Base-by-base conservation (phyloP, 2,113 vertebrate species). In the Chlorodrepanis virens region DNA sequence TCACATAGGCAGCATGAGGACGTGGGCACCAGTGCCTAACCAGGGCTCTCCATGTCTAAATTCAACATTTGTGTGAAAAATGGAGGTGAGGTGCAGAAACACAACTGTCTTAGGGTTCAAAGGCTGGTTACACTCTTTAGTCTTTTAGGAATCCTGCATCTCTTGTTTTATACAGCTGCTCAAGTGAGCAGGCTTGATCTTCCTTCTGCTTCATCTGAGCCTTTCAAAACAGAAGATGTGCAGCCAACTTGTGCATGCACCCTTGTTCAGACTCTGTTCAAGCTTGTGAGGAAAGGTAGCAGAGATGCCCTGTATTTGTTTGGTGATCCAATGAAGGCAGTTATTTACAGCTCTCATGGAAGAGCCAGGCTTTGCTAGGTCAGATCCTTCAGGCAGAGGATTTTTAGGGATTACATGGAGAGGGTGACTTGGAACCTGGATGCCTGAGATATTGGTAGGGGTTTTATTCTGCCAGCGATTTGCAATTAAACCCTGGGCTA, bases 221-320 rank as follows among this genome's bases (percentile, higher is more conserved):
- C 25, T 82, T 53, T 78, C 44, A 29, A 56, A 84, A n/a, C 11
- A 67, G 27, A 60, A 44, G 29, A 31, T 0, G 0, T 11, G 8
- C 35, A 29, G 52, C 56, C 79, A 45, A 25, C n/a, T 71, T 0
- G 0, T 52, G 47, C 14, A 3, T 0, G 6, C 25, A 28, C 12
- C 9, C 2, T 0, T 29, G 22, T n/a, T 63, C 40, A 65, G 47
- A 49, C 31, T 89, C 78, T 70, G 60, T 21, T 82, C n/a, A 20
- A 47, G 40, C n/a, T 71, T 52, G 21, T 68, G 39, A 60, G 60
- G 47, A 94, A 54, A 64, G 23, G 18, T 25, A 50, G 24, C 24
- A 54, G 56, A 83, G 67, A 40, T 49, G 12, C n/a, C 57, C 25
- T 1, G 1, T 39, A 15, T 60, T 69, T 14, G 1, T 50, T 28